phyloP scores from a whole-genome alignment of 1,140 invertebrate species.

The Drosophila mojavensis region DNA sequence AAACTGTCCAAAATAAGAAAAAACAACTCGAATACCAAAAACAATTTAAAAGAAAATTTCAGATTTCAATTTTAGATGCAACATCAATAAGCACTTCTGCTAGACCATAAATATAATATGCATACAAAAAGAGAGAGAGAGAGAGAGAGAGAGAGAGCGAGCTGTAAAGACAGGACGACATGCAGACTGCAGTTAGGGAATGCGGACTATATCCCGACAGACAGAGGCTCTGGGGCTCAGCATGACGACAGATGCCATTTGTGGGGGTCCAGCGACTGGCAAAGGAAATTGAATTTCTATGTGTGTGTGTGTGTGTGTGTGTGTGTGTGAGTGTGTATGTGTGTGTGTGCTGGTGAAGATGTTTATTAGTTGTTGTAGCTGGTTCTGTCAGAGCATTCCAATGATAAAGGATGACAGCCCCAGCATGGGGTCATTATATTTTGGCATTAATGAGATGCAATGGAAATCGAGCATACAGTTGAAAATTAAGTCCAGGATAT shows the following conservation, averaged over 20 bases:
- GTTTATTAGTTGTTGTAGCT: not conserved
- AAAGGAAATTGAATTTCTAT: conserved; percentile 76
- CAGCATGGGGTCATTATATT: conserved; percentile 36
- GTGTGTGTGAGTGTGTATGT: no score
- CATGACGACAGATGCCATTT: conserved; percentile 35
- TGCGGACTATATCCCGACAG: conserved; percentile 15
- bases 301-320: not conserved
- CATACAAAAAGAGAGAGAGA: conserved; percentile 4
- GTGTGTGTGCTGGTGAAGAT: no score
- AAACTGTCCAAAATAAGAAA: conserved; percentile 37
- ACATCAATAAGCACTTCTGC: conserved; percentile 77
- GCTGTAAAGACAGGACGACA: not conserved
- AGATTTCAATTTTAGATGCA: conserved; percentile 80
- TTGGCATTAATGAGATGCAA: conserved; percentile 42
- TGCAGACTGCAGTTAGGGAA: conserved; percentile 19
- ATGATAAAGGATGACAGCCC: conserved; percentile 25
- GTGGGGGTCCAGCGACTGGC: conserved; percentile 48
- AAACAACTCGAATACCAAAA: not conserved
- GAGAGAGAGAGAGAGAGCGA: not conserved
- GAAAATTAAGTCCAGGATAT: not conserved
- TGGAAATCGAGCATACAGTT: conserved; percentile 18
- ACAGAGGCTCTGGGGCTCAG: conserved; percentile 10
- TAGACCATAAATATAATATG: conserved; percentile 75
- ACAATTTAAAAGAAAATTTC: conserved; percentile 23
- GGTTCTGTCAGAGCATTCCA: conserved; percentile 4